Evolutionary conservation across 2,888 invertebrate genomes (phyloP).

Genomic region (Phytoseiulus persimilis): DNA sequence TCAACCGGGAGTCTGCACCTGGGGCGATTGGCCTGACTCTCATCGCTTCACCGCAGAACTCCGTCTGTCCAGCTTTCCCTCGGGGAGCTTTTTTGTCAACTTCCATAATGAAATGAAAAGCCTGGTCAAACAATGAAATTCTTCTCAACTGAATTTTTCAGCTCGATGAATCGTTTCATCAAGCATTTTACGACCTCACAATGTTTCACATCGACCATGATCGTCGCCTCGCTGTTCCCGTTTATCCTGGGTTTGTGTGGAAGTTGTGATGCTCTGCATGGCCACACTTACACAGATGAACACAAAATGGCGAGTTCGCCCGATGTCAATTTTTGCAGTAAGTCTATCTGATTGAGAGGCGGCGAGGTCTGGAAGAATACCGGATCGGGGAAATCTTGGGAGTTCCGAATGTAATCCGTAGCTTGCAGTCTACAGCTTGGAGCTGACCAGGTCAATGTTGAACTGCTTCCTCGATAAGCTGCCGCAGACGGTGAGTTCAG

Average conservation of each 20-base stretch:
- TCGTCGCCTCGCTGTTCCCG: neutral
- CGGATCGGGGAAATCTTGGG: neutral
- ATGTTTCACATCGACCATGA: neutral
- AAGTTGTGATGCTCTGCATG: neutral
- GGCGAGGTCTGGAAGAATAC: neutral
- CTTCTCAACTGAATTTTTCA: neutral
- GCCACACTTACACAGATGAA: neutral
- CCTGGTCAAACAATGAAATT: neutral
- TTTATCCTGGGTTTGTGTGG: neutral
- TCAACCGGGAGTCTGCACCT: no score
- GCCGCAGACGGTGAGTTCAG: neutral
- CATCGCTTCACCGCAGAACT: no score
- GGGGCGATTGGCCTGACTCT: no score
- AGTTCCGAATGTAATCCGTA: neutral
- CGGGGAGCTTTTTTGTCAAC: neutral
- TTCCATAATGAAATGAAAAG: neutral
- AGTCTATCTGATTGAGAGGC: neutral
- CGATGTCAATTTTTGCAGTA: slow-evolving; percentile 31
- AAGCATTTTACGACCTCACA: neutral
- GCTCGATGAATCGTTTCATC: neutral
- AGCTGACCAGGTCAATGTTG: neutral
- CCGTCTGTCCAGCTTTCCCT: neutral
- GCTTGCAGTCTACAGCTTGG: slow-evolving; percentile 17
- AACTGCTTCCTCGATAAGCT: neutral
- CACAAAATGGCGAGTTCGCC: neutral